phyloP scores from a whole-genome alignment of 2,113 vertebrate species.

The Pantherophis guttatus region DNA sequence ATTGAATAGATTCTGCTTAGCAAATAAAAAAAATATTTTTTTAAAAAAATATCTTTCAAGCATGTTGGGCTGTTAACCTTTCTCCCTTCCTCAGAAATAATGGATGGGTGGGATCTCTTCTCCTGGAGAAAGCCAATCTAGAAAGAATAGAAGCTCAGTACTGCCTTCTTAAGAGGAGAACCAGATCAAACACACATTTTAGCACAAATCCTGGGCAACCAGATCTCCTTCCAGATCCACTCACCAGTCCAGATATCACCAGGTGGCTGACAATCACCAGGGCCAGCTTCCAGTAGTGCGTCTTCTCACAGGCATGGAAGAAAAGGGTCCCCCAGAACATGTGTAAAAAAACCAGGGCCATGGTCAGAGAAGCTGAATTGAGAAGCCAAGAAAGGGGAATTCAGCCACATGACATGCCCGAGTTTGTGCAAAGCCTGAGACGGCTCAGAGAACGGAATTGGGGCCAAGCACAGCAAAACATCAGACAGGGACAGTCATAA shows the following conservation, averaged over 20 bases:
- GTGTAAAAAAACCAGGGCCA: constrained; percentile 75
- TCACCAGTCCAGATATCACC: constrained; percentile 74
- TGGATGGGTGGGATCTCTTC: background rate
- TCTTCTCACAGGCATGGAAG: constrained; percentile 74
- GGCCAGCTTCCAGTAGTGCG: constrained; percentile 59
- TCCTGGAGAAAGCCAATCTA: background rate
- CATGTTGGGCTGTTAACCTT: background rate
- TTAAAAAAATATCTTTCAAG: background rate
- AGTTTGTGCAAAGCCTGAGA: too few species aligned
- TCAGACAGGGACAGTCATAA: too few species aligned
- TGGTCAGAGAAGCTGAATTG: constrained; percentile 72
- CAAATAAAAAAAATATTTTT: too few species aligned
- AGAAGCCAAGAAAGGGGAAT: too few species aligned
- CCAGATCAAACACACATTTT: background rate
- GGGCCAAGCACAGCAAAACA: too few species aligned
- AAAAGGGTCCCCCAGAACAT: constrained; percentile 80
- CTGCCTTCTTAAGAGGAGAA: background rate
- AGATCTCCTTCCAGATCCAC: constrained; percentile 21
- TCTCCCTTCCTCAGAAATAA: background rate
- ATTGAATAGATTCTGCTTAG: too few species aligned
- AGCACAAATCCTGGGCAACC: background rate
- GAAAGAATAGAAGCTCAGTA: too few species aligned
- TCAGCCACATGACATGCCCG: too few species aligned
- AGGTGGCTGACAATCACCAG: constrained; percentile 72
- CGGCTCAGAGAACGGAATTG: too few species aligned